Conservation (phyloP, 2,888 invertebrate genomes). For the Andrena camellia region DNA sequence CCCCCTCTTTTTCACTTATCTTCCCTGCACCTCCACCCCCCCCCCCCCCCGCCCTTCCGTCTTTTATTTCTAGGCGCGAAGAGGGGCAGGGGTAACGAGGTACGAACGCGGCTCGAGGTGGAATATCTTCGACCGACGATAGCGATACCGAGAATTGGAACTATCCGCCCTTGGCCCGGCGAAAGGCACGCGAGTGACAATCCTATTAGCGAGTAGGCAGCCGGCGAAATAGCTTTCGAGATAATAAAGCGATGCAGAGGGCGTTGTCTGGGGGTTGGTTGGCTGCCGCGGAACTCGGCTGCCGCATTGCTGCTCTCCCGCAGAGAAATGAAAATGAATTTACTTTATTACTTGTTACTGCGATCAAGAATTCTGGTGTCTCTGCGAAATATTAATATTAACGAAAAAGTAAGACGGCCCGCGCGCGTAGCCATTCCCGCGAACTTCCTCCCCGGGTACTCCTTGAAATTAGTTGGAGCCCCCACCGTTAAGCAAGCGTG, state of each 20-base stretch:
- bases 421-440: conserved; percentile 21
- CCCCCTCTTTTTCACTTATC: conserved; percentile 42
- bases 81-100: conserved; percentile 53
- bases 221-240: conserved; percentile 74
- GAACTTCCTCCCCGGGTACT: conserved; percentile 3
- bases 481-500: background rate
- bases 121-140: conserved; percentile 69
- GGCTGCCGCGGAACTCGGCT: conserved; percentile 60
- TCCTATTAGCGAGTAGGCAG: conserved; percentile 75
- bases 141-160: conserved; percentile 73
- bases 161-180: conserved; percentile 65
- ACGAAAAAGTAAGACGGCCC: conserved; percentile 50
- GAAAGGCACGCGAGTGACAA: conserved; percentile 75
- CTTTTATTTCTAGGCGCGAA: conserved; percentile 37
- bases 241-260: conserved; percentile 70
- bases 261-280: conserved; percentile 58
- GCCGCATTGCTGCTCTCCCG: conserved; percentile 53
- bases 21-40: conserved; percentile 6
- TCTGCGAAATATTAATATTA: conserved; percentile 49
- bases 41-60: too few relatives aligned
- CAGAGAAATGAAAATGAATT: conserved; percentile 67
- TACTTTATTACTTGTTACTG: conserved; percentile 61
- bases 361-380: conserved; percentile 29
- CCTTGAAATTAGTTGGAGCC: conserved; percentile 40
- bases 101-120: conserved; percentile 52